A percentile compares a stretch with the other conserved stretches of the same genome.
These are phyloP conservation scores for Malurus elegans DNA, from an alignment of 2,113 vertebrate species.

Conservation along the genomic window DNA sequence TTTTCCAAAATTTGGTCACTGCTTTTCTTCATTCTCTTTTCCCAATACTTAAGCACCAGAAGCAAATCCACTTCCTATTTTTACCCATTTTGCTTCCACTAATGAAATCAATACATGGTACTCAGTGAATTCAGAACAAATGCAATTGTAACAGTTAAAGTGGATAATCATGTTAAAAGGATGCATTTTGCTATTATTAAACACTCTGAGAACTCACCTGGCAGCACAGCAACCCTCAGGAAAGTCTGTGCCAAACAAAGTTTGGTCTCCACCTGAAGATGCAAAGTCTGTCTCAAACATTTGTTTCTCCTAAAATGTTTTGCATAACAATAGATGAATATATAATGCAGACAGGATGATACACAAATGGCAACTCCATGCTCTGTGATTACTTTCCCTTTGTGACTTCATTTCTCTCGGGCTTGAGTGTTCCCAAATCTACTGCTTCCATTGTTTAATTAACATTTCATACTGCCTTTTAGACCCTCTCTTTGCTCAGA, in stretches of 20 bases:
- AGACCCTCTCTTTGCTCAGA: not conserved
- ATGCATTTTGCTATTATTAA: not conserved
- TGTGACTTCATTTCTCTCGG: not conserved
- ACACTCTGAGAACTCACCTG: not conserved
- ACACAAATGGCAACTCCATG: not conserved
- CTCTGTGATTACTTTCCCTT: not conserved
- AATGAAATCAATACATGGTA: not conserved
- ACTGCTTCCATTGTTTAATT: not conserved
- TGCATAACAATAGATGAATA: not conserved
- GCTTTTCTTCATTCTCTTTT: not conserved
- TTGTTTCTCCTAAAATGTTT: not conserved
- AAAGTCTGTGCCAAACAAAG: not conserved
- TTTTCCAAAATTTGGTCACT: not conserved
- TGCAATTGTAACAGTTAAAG: not conserved
- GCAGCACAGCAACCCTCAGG: not conserved
- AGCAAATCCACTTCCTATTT: not conserved
- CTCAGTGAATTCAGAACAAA: not conserved
- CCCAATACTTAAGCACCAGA: not conserved
- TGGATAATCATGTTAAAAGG: not conserved
- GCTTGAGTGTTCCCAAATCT: not conserved
- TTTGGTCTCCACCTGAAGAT: not conserved
- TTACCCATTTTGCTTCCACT: not conserved
- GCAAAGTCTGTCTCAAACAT: not conserved
- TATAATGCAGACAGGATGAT: not conserved
- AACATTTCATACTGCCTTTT: not conserved